These are phyloP conservation scores for Gallirallus australis DNA, from an alignment of 2,797 vertebrate genomes.

Conservation along the genomic window DNA sequence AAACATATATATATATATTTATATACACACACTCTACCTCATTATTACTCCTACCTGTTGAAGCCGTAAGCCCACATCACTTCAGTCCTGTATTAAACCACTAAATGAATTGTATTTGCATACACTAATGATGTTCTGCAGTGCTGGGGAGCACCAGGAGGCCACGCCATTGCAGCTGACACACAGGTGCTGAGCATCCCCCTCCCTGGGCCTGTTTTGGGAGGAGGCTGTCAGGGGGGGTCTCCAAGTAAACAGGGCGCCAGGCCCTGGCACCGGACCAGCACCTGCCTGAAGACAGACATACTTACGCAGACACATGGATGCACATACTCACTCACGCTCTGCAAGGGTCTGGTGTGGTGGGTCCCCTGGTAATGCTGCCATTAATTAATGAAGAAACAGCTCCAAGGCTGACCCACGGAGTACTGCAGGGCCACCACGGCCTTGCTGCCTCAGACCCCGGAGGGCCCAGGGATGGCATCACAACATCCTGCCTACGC, in stretches of 20 bases:
- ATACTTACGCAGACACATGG: too few species aligned
- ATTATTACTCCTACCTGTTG: not conserved
- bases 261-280: accelerated
- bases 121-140: too few species aligned
- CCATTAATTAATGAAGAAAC: not conserved
- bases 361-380: not conserved
- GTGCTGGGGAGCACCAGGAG: not conserved
- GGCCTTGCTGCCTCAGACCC: too few species aligned
- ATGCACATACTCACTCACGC: too few species aligned
- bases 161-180: not conserved
- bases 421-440: not conserved
- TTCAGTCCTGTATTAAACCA: not conserved
- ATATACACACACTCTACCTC: too few species aligned
- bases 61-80: not conserved
- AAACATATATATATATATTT: not conserved
- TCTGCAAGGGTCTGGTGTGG: too few species aligned
- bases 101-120: not conserved
- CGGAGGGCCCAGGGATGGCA: accelerated
- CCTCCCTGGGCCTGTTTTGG: accelerated
- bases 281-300: not conserved
- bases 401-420: not conserved
- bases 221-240: too few species aligned
- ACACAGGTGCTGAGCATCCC: too few species aligned
- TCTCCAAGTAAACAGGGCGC: accelerated
- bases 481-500: too few species aligned